Evolutionary conservation across 2,113 vertebrate genomes (phyloP), one percentile per base, ranked within the genome.

Genomic region (Alaudala cheleensis): DNA sequence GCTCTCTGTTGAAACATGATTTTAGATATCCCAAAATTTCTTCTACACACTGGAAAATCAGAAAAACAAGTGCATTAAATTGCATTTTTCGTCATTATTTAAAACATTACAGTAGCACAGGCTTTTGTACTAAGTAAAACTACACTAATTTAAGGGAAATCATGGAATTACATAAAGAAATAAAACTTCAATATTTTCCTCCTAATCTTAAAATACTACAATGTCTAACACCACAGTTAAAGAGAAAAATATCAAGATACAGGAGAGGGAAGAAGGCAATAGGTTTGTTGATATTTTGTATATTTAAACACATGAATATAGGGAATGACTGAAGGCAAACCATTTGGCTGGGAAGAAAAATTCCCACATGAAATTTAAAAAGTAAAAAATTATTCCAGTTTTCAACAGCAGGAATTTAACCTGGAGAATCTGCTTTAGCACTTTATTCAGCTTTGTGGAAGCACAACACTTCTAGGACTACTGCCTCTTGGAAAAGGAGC

Each of bases 21-120:
- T 99, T 99, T 60, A 99, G 97, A 86, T 99, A 99, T 11, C 99
- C 98, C 66, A 99, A 95, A 90, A 99, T 98, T 97, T 99, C 99
- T 96, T 99, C 99, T 12, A 99, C 99, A 94, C 99, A 99, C 99
- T 99, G 64, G 67, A 88, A 50, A 83, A 54, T 23, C 3, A 57
- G 53, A 92, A 86, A 82, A 81, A 33, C 3, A 80, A 74, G 33
- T n/a, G 20, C 12, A 87, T 2, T 20, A 64, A 80, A 62, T 11
- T 62, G 20, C 0, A 5, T 7, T 42, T 22, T 64, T 60, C 19
- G 74, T 44, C 24, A 64, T 31, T 58, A 37, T 11, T 31, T 42
- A 65, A 45, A 86, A 28, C 7, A 79, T 18, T 28, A 82, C 21
- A 33, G 42, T 1, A 80, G 45, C 29, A 71, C 7, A n/a, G 1